Percentiles rank a stretch among this genome's conserved stretches.
Evolutionary conservation across 2,113 vertebrate species (phyloP).

Genomic region (Oenanthe oenanthe): DNA sequence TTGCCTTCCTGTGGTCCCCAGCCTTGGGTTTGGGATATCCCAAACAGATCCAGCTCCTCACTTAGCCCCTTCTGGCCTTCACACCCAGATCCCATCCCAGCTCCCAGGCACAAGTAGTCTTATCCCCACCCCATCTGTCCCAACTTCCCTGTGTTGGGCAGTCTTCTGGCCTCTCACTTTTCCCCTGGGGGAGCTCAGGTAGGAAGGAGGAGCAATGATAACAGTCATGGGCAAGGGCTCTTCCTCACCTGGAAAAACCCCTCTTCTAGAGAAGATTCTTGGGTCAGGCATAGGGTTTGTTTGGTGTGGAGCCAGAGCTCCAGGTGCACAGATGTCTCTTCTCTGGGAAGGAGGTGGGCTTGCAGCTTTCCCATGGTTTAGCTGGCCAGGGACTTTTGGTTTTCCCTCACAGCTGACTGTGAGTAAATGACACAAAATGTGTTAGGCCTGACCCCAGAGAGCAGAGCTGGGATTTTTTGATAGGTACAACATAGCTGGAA

Average conservation of each 20-base stretch:
- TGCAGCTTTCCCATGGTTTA: neutral
- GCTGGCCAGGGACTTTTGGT: neutral
- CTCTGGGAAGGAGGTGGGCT: fast-evolving
- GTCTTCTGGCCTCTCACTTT: neutral
- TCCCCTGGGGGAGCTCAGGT: fast-evolving
- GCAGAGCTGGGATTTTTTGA: neutral
- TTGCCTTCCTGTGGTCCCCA: neutral
- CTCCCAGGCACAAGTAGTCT: neutral
- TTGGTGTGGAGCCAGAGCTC: neutral
- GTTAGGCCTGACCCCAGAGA: neutral
- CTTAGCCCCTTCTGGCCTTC: neutral
- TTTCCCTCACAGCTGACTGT: neutral
- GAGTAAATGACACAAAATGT: neutral
- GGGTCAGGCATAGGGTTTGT: neutral
- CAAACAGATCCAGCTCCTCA: neutral
- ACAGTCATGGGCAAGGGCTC: neutral
- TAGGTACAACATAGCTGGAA: neutral
- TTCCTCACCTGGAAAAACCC: neutral
- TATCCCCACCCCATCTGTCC: neutral
- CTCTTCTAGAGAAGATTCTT: neutral
- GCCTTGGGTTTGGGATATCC: neutral
- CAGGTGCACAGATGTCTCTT: neutral
- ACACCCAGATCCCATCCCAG: neutral
- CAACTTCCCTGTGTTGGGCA: fast-evolving
- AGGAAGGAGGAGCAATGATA: neutral